A percentile compares a stretch with the other conserved stretches of the same genome.
Conservation (phyloP, 92 coral and sea anemone species). For the Palythoa grandis region DNA sequence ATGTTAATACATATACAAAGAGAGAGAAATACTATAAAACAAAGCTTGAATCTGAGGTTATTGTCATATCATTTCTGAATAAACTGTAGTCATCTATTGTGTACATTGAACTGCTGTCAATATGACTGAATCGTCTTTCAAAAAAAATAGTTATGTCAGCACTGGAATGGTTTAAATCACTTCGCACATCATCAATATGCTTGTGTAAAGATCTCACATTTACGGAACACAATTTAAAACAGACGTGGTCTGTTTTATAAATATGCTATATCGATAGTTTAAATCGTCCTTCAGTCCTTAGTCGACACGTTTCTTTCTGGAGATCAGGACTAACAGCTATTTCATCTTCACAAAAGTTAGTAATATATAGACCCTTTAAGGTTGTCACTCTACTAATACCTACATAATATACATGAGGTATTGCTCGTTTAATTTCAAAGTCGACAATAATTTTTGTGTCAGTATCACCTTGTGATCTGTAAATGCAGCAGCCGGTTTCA, state of each 20-base stretch:
- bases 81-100: neutral
- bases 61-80: neutral
- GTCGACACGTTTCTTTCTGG: no score
- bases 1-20: slow-evolving; percentile 32
- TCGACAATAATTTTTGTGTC: no score
- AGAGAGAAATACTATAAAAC: no score
- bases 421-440: no score
- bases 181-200: slow-evolving; percentile 41
- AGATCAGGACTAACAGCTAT: no score
- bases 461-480: no score
- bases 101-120: slow-evolving; percentile 22
- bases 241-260: slow-evolving; percentile 13
- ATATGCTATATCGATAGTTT: neutral
- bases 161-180: slow-evolving; percentile 28
- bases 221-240: slow-evolving; percentile 34
- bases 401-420: no score
- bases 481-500: no score
- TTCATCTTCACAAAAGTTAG: no score
- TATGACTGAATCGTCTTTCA: slow-evolving; percentile 21
- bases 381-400: no score
- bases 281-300: slow-evolving; percentile 37
- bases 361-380: no score
- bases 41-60: neutral
- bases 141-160: slow-evolving; percentile 40
- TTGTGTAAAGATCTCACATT: slow-evolving; percentile 4